Evolutionary conservation across 1,140 invertebrate species (phyloP).

Genomic region (Macrosteles quadrilineatus): DNA sequence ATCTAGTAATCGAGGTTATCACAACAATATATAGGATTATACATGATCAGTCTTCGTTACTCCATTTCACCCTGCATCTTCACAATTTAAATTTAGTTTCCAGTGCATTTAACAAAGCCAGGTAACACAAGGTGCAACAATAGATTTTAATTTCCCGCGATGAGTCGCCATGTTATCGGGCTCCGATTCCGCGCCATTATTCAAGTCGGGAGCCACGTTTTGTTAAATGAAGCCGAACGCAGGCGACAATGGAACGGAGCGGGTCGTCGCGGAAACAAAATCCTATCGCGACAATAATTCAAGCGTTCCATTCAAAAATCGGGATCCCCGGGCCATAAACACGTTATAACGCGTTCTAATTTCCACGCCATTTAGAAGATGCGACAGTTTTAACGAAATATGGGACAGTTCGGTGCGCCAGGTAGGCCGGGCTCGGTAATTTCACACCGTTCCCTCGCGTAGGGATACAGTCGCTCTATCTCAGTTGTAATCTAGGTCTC

Average conservation of each 20-base stretch:
- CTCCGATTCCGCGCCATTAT: slow-evolving; percentile 1
- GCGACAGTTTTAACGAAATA: slow-evolving; percentile 24
- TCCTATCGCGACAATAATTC: slow-evolving; percentile 20
- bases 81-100: too few species aligned
- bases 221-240: slow-evolving; percentile 18
- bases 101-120: too few species aligned
- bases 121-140: too few species aligned
- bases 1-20: too few species aligned
- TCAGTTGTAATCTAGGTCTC: slow-evolving; percentile 29
- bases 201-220: slow-evolving; percentile 13
- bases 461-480: slow-evolving; percentile 27
- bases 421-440: slow-evolving; percentile 11
- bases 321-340: slow-evolving; percentile 17
- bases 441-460: slow-evolving; percentile 12
- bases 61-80: too few species aligned
- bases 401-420: slow-evolving; percentile 6
- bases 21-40: too few species aligned
- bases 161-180: too few species aligned
- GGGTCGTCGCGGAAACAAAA: slow-evolving; percentile 4
- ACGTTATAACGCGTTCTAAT: slow-evolving; percentile 18
- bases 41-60: too few species aligned
- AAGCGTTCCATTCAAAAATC: slow-evolving; percentile 18
- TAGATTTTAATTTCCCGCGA: slow-evolving; percentile 14
- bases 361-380: slow-evolving; percentile 21
- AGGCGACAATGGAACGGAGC: background rate